Evolutionary conservation across 2,797 vertebrate genomes (phyloP).

Genomic region (Artibeus jamaicensis): DNA sequence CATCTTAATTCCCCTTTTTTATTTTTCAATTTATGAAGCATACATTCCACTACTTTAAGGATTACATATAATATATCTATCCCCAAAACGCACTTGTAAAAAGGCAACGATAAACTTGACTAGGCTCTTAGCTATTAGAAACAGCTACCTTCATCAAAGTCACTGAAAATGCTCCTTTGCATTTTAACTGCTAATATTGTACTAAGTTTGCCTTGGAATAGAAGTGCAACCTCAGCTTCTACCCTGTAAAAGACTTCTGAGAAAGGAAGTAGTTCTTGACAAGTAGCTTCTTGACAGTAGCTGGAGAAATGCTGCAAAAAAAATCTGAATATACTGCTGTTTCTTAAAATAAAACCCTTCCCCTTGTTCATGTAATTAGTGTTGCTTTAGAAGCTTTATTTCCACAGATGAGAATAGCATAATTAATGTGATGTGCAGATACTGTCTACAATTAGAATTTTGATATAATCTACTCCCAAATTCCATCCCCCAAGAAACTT

Average conservation of each 20-base stretch:
- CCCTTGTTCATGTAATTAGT: constrained; percentile 32
- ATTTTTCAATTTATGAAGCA: not conserved
- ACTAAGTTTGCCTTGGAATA: constrained; percentile 34
- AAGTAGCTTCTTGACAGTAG: constrained; percentile 30
- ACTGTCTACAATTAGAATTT: not conserved
- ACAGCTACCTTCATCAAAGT: constrained; percentile 31
- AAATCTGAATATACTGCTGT: constrained; percentile 26
- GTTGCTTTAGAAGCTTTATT: constrained; percentile 28
- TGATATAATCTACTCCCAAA: not conserved
- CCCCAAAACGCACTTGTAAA: not conserved
- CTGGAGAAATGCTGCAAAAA: constrained; percentile 56
- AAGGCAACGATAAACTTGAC: not conserved
- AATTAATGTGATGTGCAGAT: constrained; percentile 5
- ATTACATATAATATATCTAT: not conserved
- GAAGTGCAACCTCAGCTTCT: constrained; percentile 33
- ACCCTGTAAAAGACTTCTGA: constrained; percentile 32
- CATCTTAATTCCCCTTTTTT: not conserved
- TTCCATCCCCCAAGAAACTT: not conserved
- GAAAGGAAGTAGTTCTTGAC: constrained; percentile 40
- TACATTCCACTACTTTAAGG: not conserved
- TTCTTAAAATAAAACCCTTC: constrained; percentile 48
- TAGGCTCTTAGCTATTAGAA: constrained; percentile 20
- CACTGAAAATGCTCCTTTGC: constrained; percentile 20
- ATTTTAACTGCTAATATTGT: constrained; percentile 46
- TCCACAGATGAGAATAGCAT: constrained; percentile 1